Evolutionary conservation across 2,888 invertebrate genomes (phyloP).

Genomic region (Cheilosia soror): DNA sequence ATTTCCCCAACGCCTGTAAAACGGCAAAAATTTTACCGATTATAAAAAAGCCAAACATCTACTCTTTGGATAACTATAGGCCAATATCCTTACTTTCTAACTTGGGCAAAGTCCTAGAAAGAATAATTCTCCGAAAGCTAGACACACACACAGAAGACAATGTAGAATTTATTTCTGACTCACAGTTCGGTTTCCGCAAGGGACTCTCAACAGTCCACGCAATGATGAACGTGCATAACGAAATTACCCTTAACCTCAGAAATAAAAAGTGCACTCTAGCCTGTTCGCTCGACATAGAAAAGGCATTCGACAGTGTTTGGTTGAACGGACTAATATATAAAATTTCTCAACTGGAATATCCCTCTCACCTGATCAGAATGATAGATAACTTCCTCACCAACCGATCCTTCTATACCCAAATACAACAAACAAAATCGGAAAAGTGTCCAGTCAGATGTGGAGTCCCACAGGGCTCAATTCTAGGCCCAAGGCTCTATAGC

Average conservation of each 20-base stretch:
- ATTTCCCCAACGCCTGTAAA: not conserved
- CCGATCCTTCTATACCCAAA: too few species aligned
- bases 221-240: not conserved
- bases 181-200: too few species aligned
- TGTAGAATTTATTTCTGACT: not conserved
- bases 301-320: too few species aligned
- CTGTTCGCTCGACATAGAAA: too few species aligned
- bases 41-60: not conserved
- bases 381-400: too few species aligned
- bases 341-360: too few species aligned
- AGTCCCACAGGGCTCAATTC: not conserved
- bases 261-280: too few species aligned
- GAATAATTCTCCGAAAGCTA: not conserved
- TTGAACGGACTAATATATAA: too few species aligned
- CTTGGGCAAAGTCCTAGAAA: not conserved
- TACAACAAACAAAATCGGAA: not conserved
- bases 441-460: not conserved
- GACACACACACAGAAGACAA: not conserved
- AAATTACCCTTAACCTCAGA: too few species aligned
- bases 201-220: not conserved
- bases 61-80: too few species aligned
- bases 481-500: not conserved
- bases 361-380: too few species aligned
- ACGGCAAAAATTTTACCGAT: not conserved
- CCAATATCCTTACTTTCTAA: not conserved